Evolutionary conservation across 2,888 invertebrate species (phyloP).

Genomic region (Portevinia maculata): DNA sequence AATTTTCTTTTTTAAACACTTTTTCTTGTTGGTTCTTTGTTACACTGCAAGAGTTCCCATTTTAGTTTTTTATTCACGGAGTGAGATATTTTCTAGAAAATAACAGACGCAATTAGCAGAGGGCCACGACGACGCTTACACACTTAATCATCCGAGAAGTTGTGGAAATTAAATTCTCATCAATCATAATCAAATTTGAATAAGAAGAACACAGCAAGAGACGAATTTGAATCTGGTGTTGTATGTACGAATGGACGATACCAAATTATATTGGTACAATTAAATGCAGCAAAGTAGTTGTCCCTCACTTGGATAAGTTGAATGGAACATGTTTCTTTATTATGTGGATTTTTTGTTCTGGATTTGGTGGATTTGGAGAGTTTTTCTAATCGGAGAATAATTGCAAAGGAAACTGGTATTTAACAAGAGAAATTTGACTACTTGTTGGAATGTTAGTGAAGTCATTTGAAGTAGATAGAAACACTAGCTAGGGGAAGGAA

Average conservation of each 20-base stretch:
- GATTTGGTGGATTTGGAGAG: neutral
- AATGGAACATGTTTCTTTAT: constrained; percentile 10
- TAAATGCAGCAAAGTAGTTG: constrained; percentile 5
- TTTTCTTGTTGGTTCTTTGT: constrained; percentile 38
- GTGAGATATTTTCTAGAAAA: constrained; percentile 21
- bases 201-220: constrained; percentile 22
- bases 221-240: neutral
- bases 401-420: neutral
- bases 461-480: too few species aligned
- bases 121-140: constrained; percentile 18
- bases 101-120: constrained; percentile 20
- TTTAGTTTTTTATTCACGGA: constrained; percentile 30
- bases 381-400: neutral
- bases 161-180: constrained; percentile 65
- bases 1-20: constrained; percentile 12
- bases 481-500: too few species aligned
- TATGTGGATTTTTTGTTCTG: neutral
- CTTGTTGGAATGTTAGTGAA: constrained; percentile 2
- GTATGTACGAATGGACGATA: neutral
- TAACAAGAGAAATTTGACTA: neutral
- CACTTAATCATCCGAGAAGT: constrained; percentile 54
- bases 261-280: constrained; percentile 13
- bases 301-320: neutral
- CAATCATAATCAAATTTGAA: constrained; percentile 62
- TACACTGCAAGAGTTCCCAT: constrained; percentile 47